Percentiles rank a stretch among this genome's conserved stretches.
Conservation (phyloP, 1,140 invertebrate species). For the Onthophagus taurus region DNA sequence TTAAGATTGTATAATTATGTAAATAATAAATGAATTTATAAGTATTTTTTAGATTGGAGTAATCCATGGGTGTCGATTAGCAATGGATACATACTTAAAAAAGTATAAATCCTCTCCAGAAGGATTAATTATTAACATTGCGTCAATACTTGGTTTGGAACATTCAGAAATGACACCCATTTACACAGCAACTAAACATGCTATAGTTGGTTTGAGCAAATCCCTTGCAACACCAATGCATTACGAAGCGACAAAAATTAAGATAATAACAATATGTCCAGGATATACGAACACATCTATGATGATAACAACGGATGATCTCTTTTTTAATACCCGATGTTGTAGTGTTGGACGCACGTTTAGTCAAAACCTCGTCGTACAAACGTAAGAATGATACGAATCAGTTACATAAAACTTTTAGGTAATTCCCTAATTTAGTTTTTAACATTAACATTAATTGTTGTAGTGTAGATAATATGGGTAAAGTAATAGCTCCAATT, state of each 20-base stretch:
- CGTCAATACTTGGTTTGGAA: slow-evolving; percentile 21
- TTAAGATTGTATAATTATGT: slow-evolving; percentile 23
- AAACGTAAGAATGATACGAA: background rate
- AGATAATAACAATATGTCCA: slow-evolving; percentile 32
- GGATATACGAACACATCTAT: slow-evolving; percentile 27
- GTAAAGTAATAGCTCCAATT: slow-evolving; percentile 36
- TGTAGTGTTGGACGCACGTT: background rate
- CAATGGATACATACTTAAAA: slow-evolving; percentile 24
- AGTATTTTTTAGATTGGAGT: slow-evolving; percentile 1
- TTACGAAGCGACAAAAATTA: slow-evolving; percentile 28
- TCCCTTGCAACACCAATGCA: slow-evolving; percentile 17
- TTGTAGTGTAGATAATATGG: slow-evolving; percentile 31
- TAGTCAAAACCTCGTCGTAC: background rate
- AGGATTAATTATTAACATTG: slow-evolving; percentile 24
- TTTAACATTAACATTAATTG: background rate
- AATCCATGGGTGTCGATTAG: slow-evolving; percentile 21
- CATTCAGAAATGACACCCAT: slow-evolving; percentile 17
- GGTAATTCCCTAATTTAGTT: background rate
- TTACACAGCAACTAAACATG: slow-evolving; percentile 26
- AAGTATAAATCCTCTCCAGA: slow-evolving; percentile 21
- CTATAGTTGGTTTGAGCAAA: slow-evolving; percentile 20
- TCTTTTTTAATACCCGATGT: background rate
- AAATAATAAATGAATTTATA: background rate
- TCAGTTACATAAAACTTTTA: background rate
- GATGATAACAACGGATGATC: background rate